Evolutionary conservation across 2,888 invertebrate genomes (phyloP), one percentile per base, ranked within the genome.

Genomic region (Achlya flavicornis): DNA sequence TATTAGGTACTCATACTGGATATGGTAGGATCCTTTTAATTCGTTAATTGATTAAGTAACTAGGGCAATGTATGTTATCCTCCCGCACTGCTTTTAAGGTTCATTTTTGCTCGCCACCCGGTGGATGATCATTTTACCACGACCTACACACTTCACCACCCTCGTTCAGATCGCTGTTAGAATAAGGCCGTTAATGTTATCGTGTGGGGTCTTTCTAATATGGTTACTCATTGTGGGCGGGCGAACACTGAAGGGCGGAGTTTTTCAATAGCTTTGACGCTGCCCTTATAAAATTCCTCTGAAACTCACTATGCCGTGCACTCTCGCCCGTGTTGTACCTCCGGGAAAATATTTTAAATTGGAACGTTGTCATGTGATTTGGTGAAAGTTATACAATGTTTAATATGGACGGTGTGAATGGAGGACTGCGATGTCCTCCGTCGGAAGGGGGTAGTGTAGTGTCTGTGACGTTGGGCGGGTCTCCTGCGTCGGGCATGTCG

Each of bases 401-500:
- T 62, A 78, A 79, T 57, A 88, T 91, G 89, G 89, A 90, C 59
- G 75, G 77, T 46, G 67, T 74, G 62, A 84, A 81, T 63, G 78
- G 78, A 35, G 63, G 64, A 10, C 66, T 79, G 19, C 73, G 79
- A 33, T 85, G 84, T 43, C 66, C 78, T 0, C 74, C 80, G 3
- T 64, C 82, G 69, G 87, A 84, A 14, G 41, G 41, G 12, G 73
- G 67, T 53, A 81, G 74, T 58, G 78, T 75, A 4, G 77, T 76
- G 26, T 77, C 85, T 4, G 66, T 79, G 61, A 69, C 78, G 4
- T 72, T 77, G 64, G 85, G 75, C 58, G 80, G 84, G 33, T 90
- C 89, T 65, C 95, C 93, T 63, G 94, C 86, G 76, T 95, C 89
- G 73, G 86, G 41, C 10, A 60, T 60, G 60, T 60, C 60, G 4